phyloP scores from a whole-genome alignment of 2,797 vertebrate genomes.

The Tapera naevia region DNA sequence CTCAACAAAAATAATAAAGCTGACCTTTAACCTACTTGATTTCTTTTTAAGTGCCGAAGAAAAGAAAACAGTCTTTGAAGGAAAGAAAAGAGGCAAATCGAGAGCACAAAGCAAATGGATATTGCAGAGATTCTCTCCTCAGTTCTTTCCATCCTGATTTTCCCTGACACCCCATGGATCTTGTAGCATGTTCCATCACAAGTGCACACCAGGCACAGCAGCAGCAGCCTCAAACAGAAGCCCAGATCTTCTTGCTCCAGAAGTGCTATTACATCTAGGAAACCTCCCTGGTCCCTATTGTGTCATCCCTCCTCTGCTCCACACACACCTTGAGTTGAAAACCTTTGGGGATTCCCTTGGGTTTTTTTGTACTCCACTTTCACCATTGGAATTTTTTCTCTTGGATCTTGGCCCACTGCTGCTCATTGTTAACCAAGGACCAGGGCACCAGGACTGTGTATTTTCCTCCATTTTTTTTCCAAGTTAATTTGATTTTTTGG shows the following conservation, averaged over 20 bases:
- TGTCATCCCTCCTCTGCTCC: background rate
- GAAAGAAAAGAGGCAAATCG: background rate
- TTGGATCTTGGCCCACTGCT: background rate
- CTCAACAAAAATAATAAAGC: background rate
- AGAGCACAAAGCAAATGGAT: background rate
- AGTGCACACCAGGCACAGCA: fast-evolving
- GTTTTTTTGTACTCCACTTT: background rate
- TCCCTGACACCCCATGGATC: background rate
- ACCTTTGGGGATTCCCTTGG: background rate
- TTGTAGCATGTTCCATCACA: background rate
- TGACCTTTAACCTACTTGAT: background rate
- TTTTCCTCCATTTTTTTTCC: background rate
- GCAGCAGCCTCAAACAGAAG: background rate
- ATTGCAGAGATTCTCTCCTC: background rate
- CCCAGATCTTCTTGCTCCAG: background rate
- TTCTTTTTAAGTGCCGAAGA: background rate
- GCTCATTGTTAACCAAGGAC: background rate
- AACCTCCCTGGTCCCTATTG: background rate
- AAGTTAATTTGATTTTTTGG: background rate
- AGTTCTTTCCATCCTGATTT: background rate
- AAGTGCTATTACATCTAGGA: background rate
- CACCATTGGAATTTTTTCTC: background rate
- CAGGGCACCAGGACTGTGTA: no score
- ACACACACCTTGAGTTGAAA: background rate
- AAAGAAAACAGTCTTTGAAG: no score